Base-by-base conservation (phyloP, 2,113 vertebrate genomes). In the Mesocricetus auratus region DNA sequence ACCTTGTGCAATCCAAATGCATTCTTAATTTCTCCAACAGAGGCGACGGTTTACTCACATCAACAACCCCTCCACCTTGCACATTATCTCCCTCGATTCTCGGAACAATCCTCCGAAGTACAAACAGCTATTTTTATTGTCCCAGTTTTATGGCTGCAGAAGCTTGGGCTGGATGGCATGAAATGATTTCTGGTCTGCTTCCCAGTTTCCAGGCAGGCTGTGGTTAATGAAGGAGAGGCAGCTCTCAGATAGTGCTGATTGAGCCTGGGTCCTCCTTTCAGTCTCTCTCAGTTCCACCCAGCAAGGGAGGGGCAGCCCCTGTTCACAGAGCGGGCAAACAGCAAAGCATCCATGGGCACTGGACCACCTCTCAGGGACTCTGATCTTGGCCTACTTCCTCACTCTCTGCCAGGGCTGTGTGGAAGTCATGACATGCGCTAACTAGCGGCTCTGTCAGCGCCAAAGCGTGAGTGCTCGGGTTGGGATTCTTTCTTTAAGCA, bases 51-150 rank as follows among this genome's bases (percentile, higher is more conserved):
- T 86, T 78, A 29, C 94, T 90, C 60, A 71, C 58, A 86, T 74
- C 91, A 69, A 89, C 86, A 86, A 81, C 47, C 31, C 81, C 79
- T n/a, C 17, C 71, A 90, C 85, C 93, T 93, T 88, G 88, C 16
- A 53, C 73, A 73, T 74, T 50, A 83, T 83, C 64, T 85, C 69
- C 45, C 60, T 96, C 21, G 62, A 53, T 96, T 97, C 95, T 95
- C 31, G 2, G 94, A 97, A 95, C 86, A 96, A 73, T 71, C 39
- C 88, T 81, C 45, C 81, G 42, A 93, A 85, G 92, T 50, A 92
- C 75, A 94, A 89, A 60, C 42, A 96, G 91, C 93, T 94, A 47
- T 95, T 96, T 96, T 94, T 90, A 94, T 91, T n/a, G 79, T 92
- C 56, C 83, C 85, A 60, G 92, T 85, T 94, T 93, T 86, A 89